Conservation (phyloP, 2,113 vertebrate genomes). For the Laticauda laticaudata region DNA sequence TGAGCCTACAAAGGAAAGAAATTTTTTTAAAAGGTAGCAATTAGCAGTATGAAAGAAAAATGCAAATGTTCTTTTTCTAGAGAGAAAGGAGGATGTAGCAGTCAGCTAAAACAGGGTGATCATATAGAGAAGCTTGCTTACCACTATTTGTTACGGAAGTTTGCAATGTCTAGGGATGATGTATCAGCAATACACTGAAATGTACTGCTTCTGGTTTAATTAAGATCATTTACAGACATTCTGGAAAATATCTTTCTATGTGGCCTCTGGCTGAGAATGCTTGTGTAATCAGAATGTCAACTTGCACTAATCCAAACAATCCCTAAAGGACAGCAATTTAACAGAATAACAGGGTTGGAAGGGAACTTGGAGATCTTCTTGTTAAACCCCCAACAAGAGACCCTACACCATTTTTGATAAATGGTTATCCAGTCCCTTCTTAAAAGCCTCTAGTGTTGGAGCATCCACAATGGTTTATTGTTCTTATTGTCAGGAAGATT, state of each 20-base stretch:
- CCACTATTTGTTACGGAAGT: not conserved
- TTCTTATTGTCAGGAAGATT: no score
- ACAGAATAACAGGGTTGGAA: no score
- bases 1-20: not conserved
- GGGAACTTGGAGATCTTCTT: no score
- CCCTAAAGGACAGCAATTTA: no score
- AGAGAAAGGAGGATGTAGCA: not conserved
- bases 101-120: constrained; percentile 5
- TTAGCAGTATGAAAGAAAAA: constrained; percentile 12
- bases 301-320: no score
- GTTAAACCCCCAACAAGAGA: no score
- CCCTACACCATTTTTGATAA: no score
- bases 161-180: not conserved
- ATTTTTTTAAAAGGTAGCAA: not conserved
- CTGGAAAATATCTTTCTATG: not conserved
- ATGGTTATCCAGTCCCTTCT: no score
- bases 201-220: not conserved
- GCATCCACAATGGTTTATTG: no score
- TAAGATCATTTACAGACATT: not conserved
- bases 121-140: not conserved
- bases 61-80: not conserved
- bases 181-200: not conserved
- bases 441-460: no score
- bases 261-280: no score
- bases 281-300: no score